Evolutionary conservation across 2,113 vertebrate genomes (phyloP).

Genomic region (Panthera tigris): DNA sequence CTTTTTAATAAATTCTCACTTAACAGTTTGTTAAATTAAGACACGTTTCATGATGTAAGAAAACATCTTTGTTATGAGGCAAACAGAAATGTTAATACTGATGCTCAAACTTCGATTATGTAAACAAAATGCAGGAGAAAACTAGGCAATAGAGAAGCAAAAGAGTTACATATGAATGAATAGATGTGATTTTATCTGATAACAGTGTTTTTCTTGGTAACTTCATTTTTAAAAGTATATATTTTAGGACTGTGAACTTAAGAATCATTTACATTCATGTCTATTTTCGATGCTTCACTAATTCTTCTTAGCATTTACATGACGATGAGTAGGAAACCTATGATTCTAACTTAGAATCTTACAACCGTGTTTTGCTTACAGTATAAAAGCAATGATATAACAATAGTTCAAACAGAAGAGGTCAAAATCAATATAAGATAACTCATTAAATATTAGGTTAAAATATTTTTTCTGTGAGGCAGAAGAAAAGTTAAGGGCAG

Average conservation of each 20-base stretch:
- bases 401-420: neutral
- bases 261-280: neutral
- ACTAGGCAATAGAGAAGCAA: neutral
- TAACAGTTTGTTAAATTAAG: neutral
- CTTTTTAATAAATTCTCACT: neutral
- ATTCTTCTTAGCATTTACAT: neutral
- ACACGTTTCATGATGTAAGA: neutral
- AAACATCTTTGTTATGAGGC: neutral
- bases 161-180: neutral
- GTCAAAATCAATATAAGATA: neutral
- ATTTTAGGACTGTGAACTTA: neutral
- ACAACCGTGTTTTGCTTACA: neutral
- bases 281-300: neutral
- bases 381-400: neutral
- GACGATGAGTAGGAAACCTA: neutral
- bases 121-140: neutral
- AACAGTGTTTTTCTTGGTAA: neutral
- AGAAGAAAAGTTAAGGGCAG: slow-evolving; percentile 28
- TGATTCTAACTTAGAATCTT: neutral
- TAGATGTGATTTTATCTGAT: neutral
- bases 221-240: neutral
- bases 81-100: neutral
- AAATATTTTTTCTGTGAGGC: neutral
- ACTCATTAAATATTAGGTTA: neutral
- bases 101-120: neutral